A percentile compares a stretch with the other conserved stretches of the same genome.
phyloP scores from a whole-genome alignment of 2,797 vertebrate species.

The Phrynocephalus vlangalii region DNA sequence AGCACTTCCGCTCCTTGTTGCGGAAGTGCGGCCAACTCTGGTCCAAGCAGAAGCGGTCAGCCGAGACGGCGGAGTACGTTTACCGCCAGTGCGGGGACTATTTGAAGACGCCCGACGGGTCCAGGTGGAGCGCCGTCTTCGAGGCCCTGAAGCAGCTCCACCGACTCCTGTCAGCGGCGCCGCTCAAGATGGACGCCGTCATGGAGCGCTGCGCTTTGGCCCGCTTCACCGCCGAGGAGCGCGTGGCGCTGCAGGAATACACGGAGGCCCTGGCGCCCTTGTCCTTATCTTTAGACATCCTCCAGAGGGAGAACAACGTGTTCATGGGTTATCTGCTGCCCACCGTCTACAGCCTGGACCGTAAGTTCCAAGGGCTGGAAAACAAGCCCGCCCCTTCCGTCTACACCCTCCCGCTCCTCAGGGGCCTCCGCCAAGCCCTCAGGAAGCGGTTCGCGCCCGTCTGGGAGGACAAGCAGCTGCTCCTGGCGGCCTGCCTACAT shows the following conservation, averaged over 20 bases:
- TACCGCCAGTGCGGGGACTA: neutral
- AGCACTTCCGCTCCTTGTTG: neutral
- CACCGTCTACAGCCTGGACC: neutral
- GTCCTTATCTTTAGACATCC: neutral
- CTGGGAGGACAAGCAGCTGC: neutral
- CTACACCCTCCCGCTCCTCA: neutral
- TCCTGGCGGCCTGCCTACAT: constrained; percentile 5
- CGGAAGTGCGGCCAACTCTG: neutral
- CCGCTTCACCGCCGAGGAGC: neutral
- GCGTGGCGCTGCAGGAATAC: neutral
- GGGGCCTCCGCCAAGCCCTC: neutral
- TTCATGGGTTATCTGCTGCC: neutral
- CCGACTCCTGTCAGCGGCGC: neutral
- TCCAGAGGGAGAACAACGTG: neutral
- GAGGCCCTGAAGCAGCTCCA: neutral
- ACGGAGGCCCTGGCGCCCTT: neutral
- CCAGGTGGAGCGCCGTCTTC: neutral
- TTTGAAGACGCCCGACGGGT: neutral
- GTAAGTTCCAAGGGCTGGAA: neutral
- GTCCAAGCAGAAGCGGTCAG: neutral
- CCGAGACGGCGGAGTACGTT: neutral
- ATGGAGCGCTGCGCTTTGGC: neutral
- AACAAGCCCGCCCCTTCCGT: neutral
- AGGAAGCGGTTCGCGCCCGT: neutral
- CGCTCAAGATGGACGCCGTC: neutral